Evolutionary conservation across 2,113 vertebrate genomes (phyloP), one percentile per base, ranked within the genome.

Genomic region (Elgaria multicarinata): DNA sequence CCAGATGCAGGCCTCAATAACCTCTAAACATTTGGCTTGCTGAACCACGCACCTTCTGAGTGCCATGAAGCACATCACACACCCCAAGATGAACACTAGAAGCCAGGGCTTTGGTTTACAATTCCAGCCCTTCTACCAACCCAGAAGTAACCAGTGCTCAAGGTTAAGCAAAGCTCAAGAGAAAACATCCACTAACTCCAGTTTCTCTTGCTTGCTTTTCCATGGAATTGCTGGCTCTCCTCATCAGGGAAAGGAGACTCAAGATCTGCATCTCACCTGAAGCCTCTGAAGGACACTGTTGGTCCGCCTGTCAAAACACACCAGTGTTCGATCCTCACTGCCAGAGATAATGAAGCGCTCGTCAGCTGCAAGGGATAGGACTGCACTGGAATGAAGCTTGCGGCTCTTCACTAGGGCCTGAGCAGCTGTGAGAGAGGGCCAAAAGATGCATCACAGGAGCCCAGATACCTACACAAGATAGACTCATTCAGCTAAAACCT

Each of bases 291-390:
- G 95, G 58, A 97, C 94, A 3, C 96, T 97, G 10, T 97, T 96
- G 0, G 97, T 96, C 3, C 98, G 95, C 44, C 98, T 96, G 94
- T 99, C 99, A 0, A 98, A 98, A 42, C 98, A 95, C 0, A 98
- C 97, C 1, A 99, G 96, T 0, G 98, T 98, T 75, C 97, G 96
- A 94, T 99, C 98, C 97, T 98, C 98, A 8, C 98, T 98, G 85
- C 98, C 98, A 0, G 98, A 99, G 86, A 99, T 91, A 82, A 99
- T 98, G 91, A 98, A 98, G 71, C 92, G 96, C 46, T 99, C 98
- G 0, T 99, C 98, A 0, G 98, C 98, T 6, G 94, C 97, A 62
- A 99, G 95, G 1, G 98, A 97, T 91, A 99, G 96, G 13, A 99
- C 98, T 0, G 98, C 97, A 0, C 96, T 98, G 6, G 96, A 93